Evolutionary conservation across 2,888 invertebrate species (phyloP).

Genomic region (Cryptophagus acutangulus): DNA sequence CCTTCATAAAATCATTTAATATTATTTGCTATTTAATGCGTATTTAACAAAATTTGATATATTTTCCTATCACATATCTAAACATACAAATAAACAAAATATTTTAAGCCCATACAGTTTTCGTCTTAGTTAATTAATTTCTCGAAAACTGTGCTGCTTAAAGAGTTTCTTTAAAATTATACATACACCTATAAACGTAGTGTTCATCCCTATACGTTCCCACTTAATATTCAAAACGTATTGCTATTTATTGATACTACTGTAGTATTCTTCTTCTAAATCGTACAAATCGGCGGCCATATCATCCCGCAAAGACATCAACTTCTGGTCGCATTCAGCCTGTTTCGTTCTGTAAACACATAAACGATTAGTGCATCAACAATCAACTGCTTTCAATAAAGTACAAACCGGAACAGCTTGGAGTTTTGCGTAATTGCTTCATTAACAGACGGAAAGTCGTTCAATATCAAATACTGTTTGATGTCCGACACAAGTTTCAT

Average conservation of each 20-base stretch:
- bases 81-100: no score
- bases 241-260: slow-evolving; percentile 67
- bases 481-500: slow-evolving; percentile 97
- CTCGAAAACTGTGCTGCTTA: no score
- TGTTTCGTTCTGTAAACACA: slow-evolving; percentile 68
- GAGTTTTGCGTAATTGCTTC: slow-evolving; percentile 94
- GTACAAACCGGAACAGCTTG: slow-evolving; percentile 68
- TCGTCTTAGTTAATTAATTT: no score
- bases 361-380: background rate
- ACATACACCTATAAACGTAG: no score
- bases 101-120: no score
- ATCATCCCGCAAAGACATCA: slow-evolving; percentile 88
- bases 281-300: slow-evolving; percentile 92
- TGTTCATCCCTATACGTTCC: no score
- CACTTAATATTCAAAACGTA: no score
- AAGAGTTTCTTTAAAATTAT: no score
- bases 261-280: slow-evolving; percentile 89
- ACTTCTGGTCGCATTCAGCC: slow-evolving; percentile 87
- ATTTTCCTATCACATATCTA: no score
- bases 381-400: background rate
- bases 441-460: slow-evolving; percentile 97
- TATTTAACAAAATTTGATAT: no score
- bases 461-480: slow-evolving; percentile 94
- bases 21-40: no score
- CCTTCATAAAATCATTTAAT: no score